Evolutionary conservation across 2,888 invertebrate species (phyloP), one percentile per base, ranked within the genome.

Genomic region (Acanthoscelides obtectus): DNA sequence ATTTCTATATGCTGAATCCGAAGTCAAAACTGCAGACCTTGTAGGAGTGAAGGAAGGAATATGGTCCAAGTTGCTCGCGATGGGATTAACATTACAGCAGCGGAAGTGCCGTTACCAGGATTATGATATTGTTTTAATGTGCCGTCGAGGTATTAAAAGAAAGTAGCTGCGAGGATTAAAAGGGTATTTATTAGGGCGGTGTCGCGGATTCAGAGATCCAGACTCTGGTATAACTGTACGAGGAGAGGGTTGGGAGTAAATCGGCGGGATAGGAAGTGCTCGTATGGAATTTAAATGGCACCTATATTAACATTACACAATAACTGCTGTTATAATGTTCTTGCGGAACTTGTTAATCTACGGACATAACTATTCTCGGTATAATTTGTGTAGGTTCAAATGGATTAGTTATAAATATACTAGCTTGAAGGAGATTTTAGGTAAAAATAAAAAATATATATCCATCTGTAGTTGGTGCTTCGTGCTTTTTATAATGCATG

Each of bases 61-160:
- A 45, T 45, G 45, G 45, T 45, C 8, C 45, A 45, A 45, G 45
- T 45, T 45, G 45, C 45, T 64, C 71, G 66, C 69, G 66, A 69
- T 69, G 4, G 67, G 67, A 67, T 67, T 67, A 67, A 17, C 22
- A n/a, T 20, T 20, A 67, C 67, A 67, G 25, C 67, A 22, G 25
- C 22, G 67, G 67, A 67, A 67, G 67, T 67, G 69, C 69, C 45
- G 45, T 69, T 69, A 69, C 45, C 45, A 63, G 69, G 69, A 69
- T 69, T 71, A 71, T 69, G 66, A 71, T 70, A 70, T 71, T 71
- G 69, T 71, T 71, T 71, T 71, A 71, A 71, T 71, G 71, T 70
- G 22, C 69, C 25, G 63, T 21, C 22, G 21, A 69, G 22, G 66
- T 65, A 71, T 71, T 71, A 71, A 71, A 71, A 69, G 71, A 71